Base-by-base conservation (phyloP, 2,888 invertebrate genomes). In the Epistrophe grossulariae region DNA sequence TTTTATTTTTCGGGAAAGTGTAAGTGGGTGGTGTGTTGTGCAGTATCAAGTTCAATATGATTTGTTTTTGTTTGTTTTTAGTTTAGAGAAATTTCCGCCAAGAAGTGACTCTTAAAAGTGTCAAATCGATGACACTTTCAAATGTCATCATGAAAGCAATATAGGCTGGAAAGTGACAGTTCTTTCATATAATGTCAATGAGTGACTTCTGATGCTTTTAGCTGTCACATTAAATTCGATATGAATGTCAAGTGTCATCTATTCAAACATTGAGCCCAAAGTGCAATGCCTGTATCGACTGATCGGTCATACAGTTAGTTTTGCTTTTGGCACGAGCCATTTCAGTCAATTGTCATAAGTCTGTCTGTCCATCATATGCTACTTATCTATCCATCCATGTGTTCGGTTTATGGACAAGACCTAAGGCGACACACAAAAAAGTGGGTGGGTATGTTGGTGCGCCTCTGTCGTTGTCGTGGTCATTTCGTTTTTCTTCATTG, bases 291-390 rank as follows among this genome's bases (percentile, higher is more conserved):
- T 15, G 43, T 45, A n/a, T 74, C 45, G 11, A 57, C 50, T 40
- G 31, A 77, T 52, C 45, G 40, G n/a, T n/a, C 40, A 7, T 9
- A 13, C 11, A 43, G 66, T 72, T 40, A 66, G 71, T 66, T 71
- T 13, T 59, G 52, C 35, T 59, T 68, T 78, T 77, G 85, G 79
- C 83, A 79, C 83, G 83, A 83, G 87, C 79, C 79, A 72, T 83
- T 76, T 68, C 31, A 74, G 78, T 82, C 78, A 74, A 62, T 48
- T 84, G 79, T 50, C 84, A 77, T 78, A 35, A 24, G 73, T 55
- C 50, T 10, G 57, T 78, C 73, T 45, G 66, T 83, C 87, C 48
- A 79, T 87, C 87, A 87, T 59, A n/a, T 76, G 76, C 79, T 76
- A 83, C 74, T 64, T 60, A 71, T 24, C 24, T 24, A 24, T 15